Percentiles rank a stretch among this genome's conserved stretches.
phyloP scores from a whole-genome alignment of 2,113 vertebrate genomes.

The Petrocephalus microphthalmus region DNA sequence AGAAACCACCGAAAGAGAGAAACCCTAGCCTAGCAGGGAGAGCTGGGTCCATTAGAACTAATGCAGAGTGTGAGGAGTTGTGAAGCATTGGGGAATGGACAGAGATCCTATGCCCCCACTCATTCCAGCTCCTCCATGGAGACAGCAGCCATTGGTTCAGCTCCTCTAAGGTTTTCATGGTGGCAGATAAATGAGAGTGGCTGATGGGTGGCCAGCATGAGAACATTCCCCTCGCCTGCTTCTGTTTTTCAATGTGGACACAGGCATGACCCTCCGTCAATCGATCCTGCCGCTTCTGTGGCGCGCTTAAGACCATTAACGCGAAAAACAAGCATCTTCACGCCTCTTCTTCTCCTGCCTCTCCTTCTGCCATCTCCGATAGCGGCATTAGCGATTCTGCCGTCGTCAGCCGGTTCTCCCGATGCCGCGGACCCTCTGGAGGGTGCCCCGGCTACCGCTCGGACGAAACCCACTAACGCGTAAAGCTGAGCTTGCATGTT shows the following conservation, averaged over 20 bases:
- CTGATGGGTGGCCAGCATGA: slow-evolving; percentile 10
- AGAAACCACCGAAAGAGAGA: background rate
- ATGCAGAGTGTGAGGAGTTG: background rate
- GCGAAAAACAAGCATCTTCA: slow-evolving; percentile 31
- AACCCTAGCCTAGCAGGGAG: background rate
- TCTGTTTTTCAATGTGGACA: background rate
- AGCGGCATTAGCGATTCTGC: slow-evolving; percentile 39
- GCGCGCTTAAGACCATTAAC: background rate
- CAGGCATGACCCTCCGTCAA: background rate
- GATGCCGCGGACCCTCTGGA: slow-evolving; percentile 25
- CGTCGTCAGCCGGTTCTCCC: slow-evolving; percentile 40
- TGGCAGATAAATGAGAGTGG: slow-evolving; percentile 37
- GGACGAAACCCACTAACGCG: background rate
- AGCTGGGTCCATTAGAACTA: slow-evolving; percentile 3
- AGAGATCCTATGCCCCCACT: background rate
- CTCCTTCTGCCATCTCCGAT: slow-evolving; percentile 9
- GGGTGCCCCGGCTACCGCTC: background rate
- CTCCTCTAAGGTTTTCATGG: slow-evolving; percentile 9
- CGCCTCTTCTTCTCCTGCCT: slow-evolving; percentile 19
- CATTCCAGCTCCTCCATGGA: slow-evolving; percentile 19
- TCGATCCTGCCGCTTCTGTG: background rate
- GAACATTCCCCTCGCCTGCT: background rate
- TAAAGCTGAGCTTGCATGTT: background rate
- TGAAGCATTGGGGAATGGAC: slow-evolving; percentile 16
- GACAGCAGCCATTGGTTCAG: background rate